Percentiles rank a stretch among this genome's conserved stretches.
These are phyloP conservation scores for Lathronympha strigana DNA, from an alignment of 2,888 invertebrate genomes.

Conservation along the genomic window DNA sequence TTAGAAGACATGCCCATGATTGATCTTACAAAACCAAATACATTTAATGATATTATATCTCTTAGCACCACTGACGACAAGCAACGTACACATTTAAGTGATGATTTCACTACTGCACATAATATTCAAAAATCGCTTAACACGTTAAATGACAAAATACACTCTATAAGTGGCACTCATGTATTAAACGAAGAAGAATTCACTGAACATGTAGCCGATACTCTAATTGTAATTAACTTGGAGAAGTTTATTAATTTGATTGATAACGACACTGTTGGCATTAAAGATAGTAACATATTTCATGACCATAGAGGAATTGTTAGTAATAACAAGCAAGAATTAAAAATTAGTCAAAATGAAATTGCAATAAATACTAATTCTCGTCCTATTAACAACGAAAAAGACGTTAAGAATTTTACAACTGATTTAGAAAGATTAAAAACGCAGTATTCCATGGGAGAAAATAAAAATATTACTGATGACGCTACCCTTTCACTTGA, in stretches of 20 bases:
- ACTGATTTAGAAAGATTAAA: neutral
- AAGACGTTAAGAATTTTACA: neutral
- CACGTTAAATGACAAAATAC: neutral
- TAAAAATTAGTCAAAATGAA: neutral
- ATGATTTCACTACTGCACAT: neutral
- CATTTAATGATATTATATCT: constrained; percentile 1
- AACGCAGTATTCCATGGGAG: neutral
- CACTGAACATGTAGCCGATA: neutral
- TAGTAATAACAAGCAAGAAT: neutral
- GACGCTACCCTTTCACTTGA: neutral
- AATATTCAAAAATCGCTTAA: neutral
- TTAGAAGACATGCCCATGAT: constrained; percentile 1
- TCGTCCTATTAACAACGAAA: too few relatives aligned
- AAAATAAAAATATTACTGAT: neutral
- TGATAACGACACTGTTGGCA: neutral
- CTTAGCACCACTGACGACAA: neutral
- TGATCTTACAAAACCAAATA: neutral
- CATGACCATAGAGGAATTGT: neutral
- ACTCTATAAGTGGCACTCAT: neutral
- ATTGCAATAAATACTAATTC: neutral
- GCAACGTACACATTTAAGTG: neutral
- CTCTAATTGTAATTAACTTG: neutral
- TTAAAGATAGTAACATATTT: neutral
- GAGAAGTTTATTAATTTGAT: neutral
- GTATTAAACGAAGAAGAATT: neutral